phyloP scores from a whole-genome alignment of 2,797 vertebrate genomes.

The Peromyscus aztecus region DNA sequence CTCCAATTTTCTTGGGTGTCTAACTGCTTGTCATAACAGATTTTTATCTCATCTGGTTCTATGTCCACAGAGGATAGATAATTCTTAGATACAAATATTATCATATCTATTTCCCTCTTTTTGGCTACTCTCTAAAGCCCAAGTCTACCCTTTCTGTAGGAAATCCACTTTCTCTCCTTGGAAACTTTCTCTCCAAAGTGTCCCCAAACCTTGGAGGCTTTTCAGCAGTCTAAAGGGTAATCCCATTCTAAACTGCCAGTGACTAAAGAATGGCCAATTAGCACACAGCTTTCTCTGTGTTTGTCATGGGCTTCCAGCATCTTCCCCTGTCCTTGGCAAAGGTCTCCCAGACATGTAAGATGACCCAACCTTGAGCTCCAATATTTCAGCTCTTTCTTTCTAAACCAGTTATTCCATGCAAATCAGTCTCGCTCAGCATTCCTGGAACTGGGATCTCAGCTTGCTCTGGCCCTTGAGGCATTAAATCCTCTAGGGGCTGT shows the following conservation, averaged over 20 bases:
- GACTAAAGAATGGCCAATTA: not conserved
- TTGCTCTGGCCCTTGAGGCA: too few relatives aligned
- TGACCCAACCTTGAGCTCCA: not conserved
- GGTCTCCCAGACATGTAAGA: not conserved
- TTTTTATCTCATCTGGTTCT: slow-evolving; percentile 21
- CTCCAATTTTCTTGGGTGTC: slow-evolving; percentile 1
- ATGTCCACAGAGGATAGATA: not conserved
- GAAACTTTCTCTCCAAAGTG: not conserved
- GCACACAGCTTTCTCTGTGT: not conserved
- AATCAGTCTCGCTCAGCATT: not conserved
- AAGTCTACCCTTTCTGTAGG: not conserved
- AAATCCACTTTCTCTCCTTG: slow-evolving; percentile 19
- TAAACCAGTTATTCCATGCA: not conserved
- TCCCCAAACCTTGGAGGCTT: not conserved
- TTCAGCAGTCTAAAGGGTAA: not conserved
- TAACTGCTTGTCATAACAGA: slow-evolving; percentile 11
- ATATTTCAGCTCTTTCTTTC: not conserved
- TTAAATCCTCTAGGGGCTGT: not conserved
- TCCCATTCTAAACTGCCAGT: not conserved
- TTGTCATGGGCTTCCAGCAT: not conserved
- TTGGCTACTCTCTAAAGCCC: not conserved
- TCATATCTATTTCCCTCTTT: not conserved
- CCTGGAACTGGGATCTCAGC: not conserved
- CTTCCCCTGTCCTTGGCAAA: not conserved
- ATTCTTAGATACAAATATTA: slow-evolving; percentile 35